These are phyloP conservation scores for Hydrolagus affinis DNA, from an alignment of 2,113 vertebrate genomes.

Conservation along the genomic window DNA sequence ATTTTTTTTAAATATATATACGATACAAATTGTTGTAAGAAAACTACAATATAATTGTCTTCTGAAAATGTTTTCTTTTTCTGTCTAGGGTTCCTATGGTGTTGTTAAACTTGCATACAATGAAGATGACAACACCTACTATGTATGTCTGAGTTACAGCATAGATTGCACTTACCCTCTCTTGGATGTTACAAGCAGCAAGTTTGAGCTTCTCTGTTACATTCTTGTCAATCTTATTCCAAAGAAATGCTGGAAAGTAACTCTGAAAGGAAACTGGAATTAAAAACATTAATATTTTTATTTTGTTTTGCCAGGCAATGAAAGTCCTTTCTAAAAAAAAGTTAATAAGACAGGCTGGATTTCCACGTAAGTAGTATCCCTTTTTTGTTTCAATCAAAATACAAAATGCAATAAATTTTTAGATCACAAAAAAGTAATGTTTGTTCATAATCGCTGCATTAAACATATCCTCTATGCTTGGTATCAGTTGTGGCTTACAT, in stretches of 20 bases:
- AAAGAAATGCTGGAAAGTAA: background rate
- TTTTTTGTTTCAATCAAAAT: no score
- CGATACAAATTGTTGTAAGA: background rate
- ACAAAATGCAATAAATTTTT: no score
- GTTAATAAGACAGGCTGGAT: constrained; percentile 91
- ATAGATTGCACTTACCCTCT: background rate
- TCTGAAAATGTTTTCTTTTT: constrained; percentile 28
- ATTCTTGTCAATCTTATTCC: background rate
- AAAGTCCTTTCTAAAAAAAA: constrained; percentile 95
- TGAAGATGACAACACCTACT: constrained; percentile 93
- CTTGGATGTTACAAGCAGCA: background rate
- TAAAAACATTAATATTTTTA: background rate
- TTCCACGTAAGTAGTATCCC: constrained; percentile 77
- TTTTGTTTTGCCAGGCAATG: constrained; percentile 70
- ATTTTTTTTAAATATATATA: background rate
- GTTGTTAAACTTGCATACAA: constrained; percentile 98
- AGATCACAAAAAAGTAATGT: no score
- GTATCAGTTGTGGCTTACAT: no score
- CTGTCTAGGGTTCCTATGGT: constrained; percentile 83
- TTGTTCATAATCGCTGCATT: no score
- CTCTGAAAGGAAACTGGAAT: background rate
- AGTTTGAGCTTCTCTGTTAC: background rate
- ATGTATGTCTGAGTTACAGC: constrained; percentile 66
- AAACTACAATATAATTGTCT: background rate
- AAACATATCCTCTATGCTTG: no score